These are phyloP conservation scores for Tetraodon nigroviridis DNA, from an alignment of 2,113 vertebrate genomes.

Conservation along the genomic window DNA sequence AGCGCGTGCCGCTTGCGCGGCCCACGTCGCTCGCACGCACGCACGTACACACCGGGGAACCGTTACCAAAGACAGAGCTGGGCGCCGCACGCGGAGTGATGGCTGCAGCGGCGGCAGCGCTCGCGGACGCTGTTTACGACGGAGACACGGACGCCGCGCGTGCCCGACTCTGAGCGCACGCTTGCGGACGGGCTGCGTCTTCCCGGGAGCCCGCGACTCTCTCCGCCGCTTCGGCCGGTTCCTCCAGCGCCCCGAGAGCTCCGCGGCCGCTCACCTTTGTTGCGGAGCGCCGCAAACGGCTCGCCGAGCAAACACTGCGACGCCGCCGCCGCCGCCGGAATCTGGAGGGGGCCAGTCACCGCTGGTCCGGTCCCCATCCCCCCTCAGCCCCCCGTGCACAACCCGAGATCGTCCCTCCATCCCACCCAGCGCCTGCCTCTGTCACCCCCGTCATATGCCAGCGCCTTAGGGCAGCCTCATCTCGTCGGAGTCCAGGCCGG, in stretches of 20 bases:
- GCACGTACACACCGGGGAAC: conserved; percentile 40
- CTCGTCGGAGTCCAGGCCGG: conserved; percentile 19
- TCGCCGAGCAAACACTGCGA: too few species aligned
- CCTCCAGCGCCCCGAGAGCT: neutral
- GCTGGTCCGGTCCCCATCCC: neutral
- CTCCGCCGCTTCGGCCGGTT: conserved; percentile 1
- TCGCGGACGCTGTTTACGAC: conserved; percentile 51
- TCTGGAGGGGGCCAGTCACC: conserved; percentile 8
- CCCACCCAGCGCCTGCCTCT: conserved; percentile 20
- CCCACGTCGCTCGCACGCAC: conserved; percentile 14
- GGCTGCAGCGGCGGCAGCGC: conserved; percentile 48
- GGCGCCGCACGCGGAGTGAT: conserved; percentile 59
- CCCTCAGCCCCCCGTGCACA: conserved; percentile 7
- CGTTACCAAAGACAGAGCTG: conserved; percentile 47
- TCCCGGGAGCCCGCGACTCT: conserved; percentile 16
- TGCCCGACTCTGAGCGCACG: conserved; percentile 31
- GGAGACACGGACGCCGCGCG: conserved; percentile 32
- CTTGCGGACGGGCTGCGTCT: conserved; percentile 6
- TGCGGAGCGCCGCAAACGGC: conserved; percentile 15
- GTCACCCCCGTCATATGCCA: conserved; percentile 42
- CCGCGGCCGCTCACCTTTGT: conserved; percentile 1
- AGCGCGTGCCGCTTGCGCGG: conserved; percentile 51
- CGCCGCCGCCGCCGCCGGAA: conserved; percentile 19
- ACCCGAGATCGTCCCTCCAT: conserved; percentile 56
- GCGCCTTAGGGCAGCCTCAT: conserved; percentile 46